Percentiles rank a stretch among this genome's conserved stretches.
These are phyloP conservation scores for Anthopleura xanthogrammica DNA, from an alignment of 92 coral and sea anemone species.

Conservation along the genomic window DNA sequence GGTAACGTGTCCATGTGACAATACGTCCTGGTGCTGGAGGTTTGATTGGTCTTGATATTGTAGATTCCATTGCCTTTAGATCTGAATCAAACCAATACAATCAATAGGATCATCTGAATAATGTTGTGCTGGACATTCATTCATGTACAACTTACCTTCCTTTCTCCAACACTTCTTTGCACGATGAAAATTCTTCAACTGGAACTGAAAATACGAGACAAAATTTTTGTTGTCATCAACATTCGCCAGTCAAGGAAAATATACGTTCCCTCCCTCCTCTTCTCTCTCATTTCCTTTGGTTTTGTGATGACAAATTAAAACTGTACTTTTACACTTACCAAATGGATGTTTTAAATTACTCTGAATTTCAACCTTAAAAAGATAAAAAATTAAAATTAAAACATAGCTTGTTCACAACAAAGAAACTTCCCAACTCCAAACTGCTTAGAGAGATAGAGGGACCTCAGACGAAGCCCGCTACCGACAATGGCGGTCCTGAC, in stretches of 20 bases:
- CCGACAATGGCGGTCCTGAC: background rate
- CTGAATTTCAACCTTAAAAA: background rate
- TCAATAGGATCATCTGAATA: background rate
- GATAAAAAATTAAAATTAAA: background rate
- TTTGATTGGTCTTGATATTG: slow-evolving; percentile 24
- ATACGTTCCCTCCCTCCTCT: background rate
- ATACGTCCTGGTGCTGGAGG: slow-evolving; percentile 7
- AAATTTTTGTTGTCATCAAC: background rate
- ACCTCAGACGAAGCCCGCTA: too few species aligned
- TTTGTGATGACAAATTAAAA: background rate
- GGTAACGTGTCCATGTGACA: slow-evolving; percentile 27
- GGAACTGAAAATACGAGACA: background rate
- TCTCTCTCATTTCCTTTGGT: background rate
- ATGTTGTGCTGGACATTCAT: background rate
- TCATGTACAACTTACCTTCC: slow-evolving; percentile 12
- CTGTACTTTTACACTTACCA: background rate
- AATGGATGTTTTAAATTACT: background rate
- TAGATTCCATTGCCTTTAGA: slow-evolving; percentile 27
- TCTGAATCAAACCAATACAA: slow-evolving; percentile 7
- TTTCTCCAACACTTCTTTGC: slow-evolving; percentile 10
- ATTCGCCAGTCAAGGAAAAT: too few species aligned
- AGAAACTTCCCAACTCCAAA: too few species aligned
- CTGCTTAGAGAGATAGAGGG: too few species aligned
- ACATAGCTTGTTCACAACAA: too few species aligned
- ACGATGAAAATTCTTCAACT: slow-evolving; percentile 19